Evolutionary conservation across 64 coral and sea anemone species (phyloP), one percentile per base, ranked within the genome.

Genomic region (Porites lutea): DNA sequence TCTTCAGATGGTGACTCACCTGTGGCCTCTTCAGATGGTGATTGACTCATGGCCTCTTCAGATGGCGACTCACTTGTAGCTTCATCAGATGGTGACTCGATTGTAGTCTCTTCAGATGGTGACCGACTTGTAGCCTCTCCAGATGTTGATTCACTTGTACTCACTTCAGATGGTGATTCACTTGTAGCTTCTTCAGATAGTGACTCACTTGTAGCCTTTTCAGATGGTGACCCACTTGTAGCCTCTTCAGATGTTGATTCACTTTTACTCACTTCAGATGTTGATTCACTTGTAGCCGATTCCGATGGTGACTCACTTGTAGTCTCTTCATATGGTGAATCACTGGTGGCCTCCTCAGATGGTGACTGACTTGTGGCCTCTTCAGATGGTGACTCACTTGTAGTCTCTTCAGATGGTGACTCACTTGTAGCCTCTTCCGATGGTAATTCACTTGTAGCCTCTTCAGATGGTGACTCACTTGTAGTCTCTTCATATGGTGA

Each of bases 1-100:
- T 72, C 70, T 72, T 72, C 70, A 48, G 70, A 72, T 13, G 70
- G 70, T 46, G 70, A 72, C 47, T 72, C 70, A 46, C 23, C 47
- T 13, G 43, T 72, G 0, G 27, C 70, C 12, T 48, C 70, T 72
- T 72, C 70, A 47, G 70, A 44, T 72, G 71, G 44, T 74, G 71
- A 49, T 47, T 74, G 37, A 47, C 9, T 74, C 48, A 44, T 74
- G 4, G 13, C 8, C 3, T 74, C 71, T 74, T 74, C 37, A 11
- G 71, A 47, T 48, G 44, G 44, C 48, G 71, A 74, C 14, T 74
- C 44, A 74, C 27, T 74, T 46, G 71, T 47, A 14, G 3, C 71
- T 47, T 47, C 71, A 47, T 74, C 71, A 11, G 71, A 74, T 10
- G 71, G 71, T 74, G 71, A 74, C 14, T 74, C 71, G 15, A 12